Evolutionary conservation across 2,888 invertebrate species (phyloP), one percentile per base, ranked within the genome.

Genomic region (Drosophila pegasa): DNA sequence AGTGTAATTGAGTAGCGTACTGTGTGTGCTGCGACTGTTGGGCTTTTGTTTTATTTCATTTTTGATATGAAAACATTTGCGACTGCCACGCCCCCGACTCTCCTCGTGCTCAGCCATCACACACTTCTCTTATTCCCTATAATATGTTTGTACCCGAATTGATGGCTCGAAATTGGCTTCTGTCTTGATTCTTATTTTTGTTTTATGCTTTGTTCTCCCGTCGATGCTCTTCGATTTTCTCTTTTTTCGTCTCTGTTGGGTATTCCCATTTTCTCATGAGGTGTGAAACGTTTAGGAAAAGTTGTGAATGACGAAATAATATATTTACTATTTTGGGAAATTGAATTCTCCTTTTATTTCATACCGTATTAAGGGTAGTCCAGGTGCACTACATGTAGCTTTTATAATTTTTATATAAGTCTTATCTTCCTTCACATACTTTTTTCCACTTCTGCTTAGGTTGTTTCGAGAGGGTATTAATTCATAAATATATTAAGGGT

Each of bases 1-100:
- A 83, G 87, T 88, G 89, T 86, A 86, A 86, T 86, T 88, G 85
- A 86, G 87, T 78, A 88, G 89, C 82, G 87, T 79, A 70, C 74
- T 85, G 72, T 69, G 72, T 69, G 72, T 59, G 78, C 38, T 75
- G 78, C 70, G 72, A 69, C 68, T 50, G 45, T 68, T 71, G 68
- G 78, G 71, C 79, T 78, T 86, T 88, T 84, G 87, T 88, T 84
- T 84, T 88, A 84, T 88, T 88, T 84, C 80, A 84, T 84, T 86
- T 84, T 88, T 84, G 88, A 84, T 88, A 88, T 88, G 60, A 86
- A 84, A 84, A 82, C 88, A 83, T 88, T 86, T 86, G 80, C 71
- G 71, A 72, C 63, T 57, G 35, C 20, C 63, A 61, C 71, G 25
- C n/a, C 10, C 22, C n/a, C n/a, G n/a, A n/a, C n/a, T n/a, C n/a